Evolutionary conservation across 2,797 vertebrate species (phyloP).

Genomic region (Gymnoscopelus braueri): DNA sequence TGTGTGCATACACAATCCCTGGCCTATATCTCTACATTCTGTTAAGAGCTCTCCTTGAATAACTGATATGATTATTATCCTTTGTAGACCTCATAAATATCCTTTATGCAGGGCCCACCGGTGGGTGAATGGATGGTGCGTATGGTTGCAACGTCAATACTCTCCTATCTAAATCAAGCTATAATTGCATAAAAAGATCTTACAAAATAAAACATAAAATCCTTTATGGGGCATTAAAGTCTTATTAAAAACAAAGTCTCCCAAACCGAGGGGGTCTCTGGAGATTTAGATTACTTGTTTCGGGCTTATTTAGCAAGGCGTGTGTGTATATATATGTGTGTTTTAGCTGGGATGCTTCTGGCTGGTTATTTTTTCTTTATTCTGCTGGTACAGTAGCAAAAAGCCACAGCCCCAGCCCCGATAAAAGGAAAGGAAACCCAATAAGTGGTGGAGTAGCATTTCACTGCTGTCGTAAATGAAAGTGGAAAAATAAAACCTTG

Average conservation of each 20-base stretch:
- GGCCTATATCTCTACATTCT: constrained; percentile 28
- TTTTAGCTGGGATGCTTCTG: constrained; percentile 45
- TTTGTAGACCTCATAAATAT: constrained; percentile 69
- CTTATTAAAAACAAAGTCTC: constrained; percentile 70
- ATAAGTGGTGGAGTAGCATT: constrained; percentile 2
- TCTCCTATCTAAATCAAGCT: too few relatives aligned
- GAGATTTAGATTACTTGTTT: constrained; percentile 62
- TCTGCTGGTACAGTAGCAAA: constrained; percentile 43
- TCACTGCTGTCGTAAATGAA: constrained; percentile 15
- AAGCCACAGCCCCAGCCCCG: constrained; percentile 11
- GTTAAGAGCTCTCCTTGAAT: constrained; percentile 41
- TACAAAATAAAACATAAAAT: background rate
- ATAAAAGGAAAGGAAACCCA: constrained; percentile 30
- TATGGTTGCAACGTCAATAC: too few relatives aligned
- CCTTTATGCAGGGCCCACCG: constrained; percentile 45
- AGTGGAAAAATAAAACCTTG: constrained; percentile 18
- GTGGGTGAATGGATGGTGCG: too few relatives aligned
- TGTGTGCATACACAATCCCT: constrained; percentile 29
- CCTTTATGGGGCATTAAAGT: constrained; percentile 61
- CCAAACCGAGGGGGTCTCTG: constrained; percentile 52
- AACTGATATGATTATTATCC: constrained; percentile 60
- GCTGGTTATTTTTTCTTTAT: constrained; percentile 52
- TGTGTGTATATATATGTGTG: constrained; percentile 40
- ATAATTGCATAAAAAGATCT: too few relatives aligned
- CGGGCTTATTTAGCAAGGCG: constrained; percentile 59